Base-by-base conservation (phyloP, 2,113 vertebrate species). In the Cheilinus undulatus region DNA sequence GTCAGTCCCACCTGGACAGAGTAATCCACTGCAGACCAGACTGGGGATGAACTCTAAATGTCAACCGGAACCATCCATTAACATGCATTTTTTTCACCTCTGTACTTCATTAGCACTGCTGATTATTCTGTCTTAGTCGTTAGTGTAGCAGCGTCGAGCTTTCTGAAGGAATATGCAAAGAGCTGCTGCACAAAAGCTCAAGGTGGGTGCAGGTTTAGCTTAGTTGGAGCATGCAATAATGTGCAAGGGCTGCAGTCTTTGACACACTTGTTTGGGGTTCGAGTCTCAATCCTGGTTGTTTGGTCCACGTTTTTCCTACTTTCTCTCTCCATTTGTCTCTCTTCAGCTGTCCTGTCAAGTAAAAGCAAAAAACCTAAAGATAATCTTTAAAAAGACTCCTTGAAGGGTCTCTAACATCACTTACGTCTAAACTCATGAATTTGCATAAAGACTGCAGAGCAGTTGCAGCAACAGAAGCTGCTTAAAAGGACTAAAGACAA, bases 31-130 rank as follows among this genome's bases (percentile, higher is more conserved):
- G 28, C 36, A 63, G 36, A 49, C 23, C 15, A 1, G 42, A 7
- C n/a, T 7, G 38, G 0, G 10, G 54, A 62, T 65, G 52, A 58
- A 42, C 69, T 66, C 43, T 1, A 54, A 66, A 78, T 81, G 50
- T 73, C 73, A 69, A 26, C 12, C 19, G 14, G 36, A 40, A 26
- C 19, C 36, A 36, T 52, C 51, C 52, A 24, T 51, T 28, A 46
- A 23, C 15, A 7, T 14, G 56, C 54, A 53, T 49, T 42, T 61
- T 20, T 50, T 32, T 26, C 8, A 22, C 13, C 7, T 12, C 27
- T 45, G 4, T 20, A 11, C 36, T 42, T 34, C n/a, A 40, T 52
- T 23, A 24, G 38, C 3, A 15, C 50, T 38, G 59, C 49, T n/a
- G 49, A 38, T 48, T 3, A 13, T 12, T 27, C 9, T 1, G 12